A percentile compares a stretch with the other conserved stretches of the same genome.
Evolutionary conservation across 2,113 vertebrate species (phyloP).

Genomic region (Equus quagga): DNA sequence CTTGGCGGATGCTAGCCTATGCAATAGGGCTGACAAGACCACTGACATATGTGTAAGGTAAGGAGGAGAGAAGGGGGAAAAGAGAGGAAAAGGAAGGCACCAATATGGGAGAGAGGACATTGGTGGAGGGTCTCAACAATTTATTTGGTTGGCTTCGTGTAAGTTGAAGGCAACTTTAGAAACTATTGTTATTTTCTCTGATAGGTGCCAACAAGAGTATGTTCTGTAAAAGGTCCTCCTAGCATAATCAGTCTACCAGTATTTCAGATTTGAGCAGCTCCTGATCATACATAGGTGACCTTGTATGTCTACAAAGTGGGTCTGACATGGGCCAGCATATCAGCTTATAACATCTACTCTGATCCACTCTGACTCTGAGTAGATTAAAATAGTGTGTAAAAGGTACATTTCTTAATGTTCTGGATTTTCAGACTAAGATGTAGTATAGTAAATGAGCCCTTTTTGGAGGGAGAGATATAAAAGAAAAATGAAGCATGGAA

Average conservation of each 20-base stretch:
- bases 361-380: neutral
- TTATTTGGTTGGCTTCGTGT: neutral
- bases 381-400: neutral
- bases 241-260: neutral
- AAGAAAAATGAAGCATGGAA: neutral
- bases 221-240: neutral
- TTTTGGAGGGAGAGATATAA: neutral
- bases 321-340: neutral
- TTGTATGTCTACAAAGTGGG: neutral
- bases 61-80: neutral
- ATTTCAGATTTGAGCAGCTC: neutral
- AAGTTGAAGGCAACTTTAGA: neutral
- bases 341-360: neutral
- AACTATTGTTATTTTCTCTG: neutral
- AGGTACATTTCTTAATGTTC: neutral
- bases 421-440: neutral
- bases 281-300: neutral
- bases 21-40: neutral
- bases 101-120: neutral
- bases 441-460: neutral
- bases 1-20: neutral
- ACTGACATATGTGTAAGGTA: rapidly evolving
- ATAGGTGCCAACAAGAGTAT: neutral
- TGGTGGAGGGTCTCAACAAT: neutral
- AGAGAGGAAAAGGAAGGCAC: neutral